Conservation (phyloP, 2,113 vertebrate genomes). For the Thermophis baileyi region DNA sequence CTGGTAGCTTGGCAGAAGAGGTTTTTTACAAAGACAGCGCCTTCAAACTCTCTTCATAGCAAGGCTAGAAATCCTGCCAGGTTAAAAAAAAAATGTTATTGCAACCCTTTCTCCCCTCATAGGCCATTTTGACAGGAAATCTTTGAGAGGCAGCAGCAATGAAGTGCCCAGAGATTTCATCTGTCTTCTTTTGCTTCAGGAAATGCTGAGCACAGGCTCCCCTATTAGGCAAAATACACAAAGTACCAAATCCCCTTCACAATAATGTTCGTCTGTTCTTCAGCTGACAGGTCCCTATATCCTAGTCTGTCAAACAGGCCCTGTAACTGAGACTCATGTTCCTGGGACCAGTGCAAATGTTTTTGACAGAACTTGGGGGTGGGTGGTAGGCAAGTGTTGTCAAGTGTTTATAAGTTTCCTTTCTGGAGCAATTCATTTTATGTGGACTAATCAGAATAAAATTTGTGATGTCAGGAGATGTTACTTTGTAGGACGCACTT, state of each 20-base stretch:
- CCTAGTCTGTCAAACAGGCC: slow-evolving; percentile 86
- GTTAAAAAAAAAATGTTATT: slow-evolving; percentile 79
- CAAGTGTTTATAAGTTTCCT: slow-evolving; percentile 72
- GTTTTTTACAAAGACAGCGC: slow-evolving; percentile 70
- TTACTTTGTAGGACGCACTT: slow-evolving; percentile 69
- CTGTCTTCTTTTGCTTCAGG: slow-evolving; percentile 95
- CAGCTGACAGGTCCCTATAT: slow-evolving; percentile 91
- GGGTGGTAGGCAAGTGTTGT: slow-evolving; percentile 53
- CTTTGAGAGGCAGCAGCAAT: slow-evolving; percentile 92
- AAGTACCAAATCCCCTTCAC: slow-evolving; percentile 81
- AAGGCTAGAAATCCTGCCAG: slow-evolving; percentile 81
- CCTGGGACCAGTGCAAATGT: slow-evolving; percentile 74
- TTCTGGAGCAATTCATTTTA: slow-evolving; percentile 69
- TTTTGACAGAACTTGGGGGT: slow-evolving; percentile 76
- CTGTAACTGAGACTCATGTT: slow-evolving; percentile 81
- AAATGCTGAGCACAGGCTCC: slow-evolving; percentile 92
- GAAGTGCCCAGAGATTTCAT: slow-evolving; percentile 99
- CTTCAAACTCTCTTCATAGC: slow-evolving; percentile 79
- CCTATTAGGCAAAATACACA: slow-evolving; percentile 97
- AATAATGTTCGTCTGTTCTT: slow-evolving; percentile 76
- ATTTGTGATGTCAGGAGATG: slow-evolving; percentile 68
- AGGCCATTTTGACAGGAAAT: slow-evolving; percentile 99
- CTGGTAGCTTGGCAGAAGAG: slow-evolving; percentile 63
- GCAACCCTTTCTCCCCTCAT: slow-evolving; percentile 94
- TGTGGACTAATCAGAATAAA: slow-evolving; percentile 79